Conservation (phyloP, 2,797 vertebrate genomes). For the Apogon hyalosoma region DNA sequence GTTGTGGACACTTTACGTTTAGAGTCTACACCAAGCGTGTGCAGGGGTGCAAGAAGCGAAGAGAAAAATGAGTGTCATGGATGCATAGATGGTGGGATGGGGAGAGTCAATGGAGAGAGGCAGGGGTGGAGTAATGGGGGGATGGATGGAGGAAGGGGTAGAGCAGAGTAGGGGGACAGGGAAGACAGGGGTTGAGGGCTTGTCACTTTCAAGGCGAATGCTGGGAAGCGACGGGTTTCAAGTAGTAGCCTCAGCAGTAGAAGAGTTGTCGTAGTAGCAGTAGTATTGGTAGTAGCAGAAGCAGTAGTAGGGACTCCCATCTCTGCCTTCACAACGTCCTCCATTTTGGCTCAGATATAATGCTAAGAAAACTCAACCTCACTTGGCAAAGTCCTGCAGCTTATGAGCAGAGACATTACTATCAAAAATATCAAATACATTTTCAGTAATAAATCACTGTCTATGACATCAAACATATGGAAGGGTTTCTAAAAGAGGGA, state of each 20-base stretch:
- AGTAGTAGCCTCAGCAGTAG: slow-evolving; percentile 79
- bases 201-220: slow-evolving; percentile 83
- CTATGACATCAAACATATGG: slow-evolving; percentile 61
- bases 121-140: slow-evolving; percentile 36
- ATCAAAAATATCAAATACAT: slow-evolving; percentile 68
- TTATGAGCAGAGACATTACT: slow-evolving; percentile 78
- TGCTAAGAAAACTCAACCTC: slow-evolving; percentile 70
- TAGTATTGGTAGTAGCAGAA: slow-evolving; percentile 72
- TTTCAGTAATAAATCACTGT: slow-evolving; percentile 40
- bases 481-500: slow-evolving; percentile 43
- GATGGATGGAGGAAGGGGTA: slow-evolving; percentile 56
- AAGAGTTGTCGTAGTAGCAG: slow-evolving; percentile 63
- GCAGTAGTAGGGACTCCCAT: slow-evolving; percentile 76
- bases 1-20: slow-evolving; percentile 66
- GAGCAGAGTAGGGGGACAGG: slow-evolving; percentile 66
- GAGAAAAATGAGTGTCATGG: slow-evolving; percentile 34
- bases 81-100: slow-evolving; percentile 39
- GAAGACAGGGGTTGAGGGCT: slow-evolving; percentile 79
- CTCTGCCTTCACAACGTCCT: slow-evolving; percentile 79
- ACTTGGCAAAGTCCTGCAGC: slow-evolving; percentile 77
- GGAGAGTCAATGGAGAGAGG: slow-evolving; percentile 18
- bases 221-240: slow-evolving; percentile 82
- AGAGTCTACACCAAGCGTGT: slow-evolving; percentile 74
- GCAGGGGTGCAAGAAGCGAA: slow-evolving; percentile 51
- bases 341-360: slow-evolving; percentile 74